Evolutionary conservation across 1,140 invertebrate species (phyloP), one percentile per base, ranked within the genome.

Genomic region (Saccostrea glomerata): DNA sequence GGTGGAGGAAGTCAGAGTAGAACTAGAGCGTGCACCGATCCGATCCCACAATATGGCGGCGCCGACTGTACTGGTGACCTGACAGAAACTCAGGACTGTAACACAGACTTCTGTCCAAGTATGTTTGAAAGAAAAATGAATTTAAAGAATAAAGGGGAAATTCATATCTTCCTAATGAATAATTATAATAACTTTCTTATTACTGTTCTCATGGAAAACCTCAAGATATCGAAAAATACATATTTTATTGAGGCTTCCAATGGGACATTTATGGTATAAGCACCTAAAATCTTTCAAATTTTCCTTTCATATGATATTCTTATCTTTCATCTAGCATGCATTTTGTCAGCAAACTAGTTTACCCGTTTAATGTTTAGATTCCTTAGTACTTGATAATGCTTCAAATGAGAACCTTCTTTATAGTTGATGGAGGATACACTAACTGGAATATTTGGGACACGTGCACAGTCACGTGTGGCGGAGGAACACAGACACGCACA

Each of bases 381-480:
- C 13, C 13, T 6, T 60, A 60, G 13, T 20, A 60, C 4, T 1
- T 17, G 3, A 13, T 60, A 20, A 60, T 13, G 58, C 20, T 12
- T 58, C 20, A 1, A 17, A 47, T 5, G 6, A 0, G 9, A 47
- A 47, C 47, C 47, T 7, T 17, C 0, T 13, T 60, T 20, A 13
- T 86, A 93, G 93, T 93, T 87, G 91, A 94, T 85, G 93, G 93
- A 2, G 88, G 94, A 95, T 87, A 97, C 97, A 12, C 94, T 95
- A 13, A 89, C 95, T 20, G 96, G 96, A 4, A 5, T 13, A 9
- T 60, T 60, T 60, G 58, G 58, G 58, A 60, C 20, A 60, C 58
- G 4, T 60, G 58, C 96, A 91, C 90, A 56, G 82, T 86, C 25
- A 82, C 89, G 4, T 94, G 93, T 88, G 93, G 92, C 6, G 84